Evolutionary conservation across 2,113 vertebrate genomes (phyloP).

Genomic region (Lasiurus borealis): DNA sequence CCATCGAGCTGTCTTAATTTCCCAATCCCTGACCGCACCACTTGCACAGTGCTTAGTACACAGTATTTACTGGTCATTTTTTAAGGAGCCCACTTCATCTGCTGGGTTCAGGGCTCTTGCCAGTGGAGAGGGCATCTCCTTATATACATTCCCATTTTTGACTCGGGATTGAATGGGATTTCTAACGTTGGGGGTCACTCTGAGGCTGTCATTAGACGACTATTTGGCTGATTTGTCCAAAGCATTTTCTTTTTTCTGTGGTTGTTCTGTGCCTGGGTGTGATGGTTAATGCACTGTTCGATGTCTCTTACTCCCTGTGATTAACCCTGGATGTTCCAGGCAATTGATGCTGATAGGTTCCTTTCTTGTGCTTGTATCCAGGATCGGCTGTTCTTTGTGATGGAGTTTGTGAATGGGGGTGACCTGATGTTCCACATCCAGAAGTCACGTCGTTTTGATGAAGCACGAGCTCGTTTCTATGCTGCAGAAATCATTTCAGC

Average conservation of each 20-base stretch:
- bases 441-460: conserved; percentile 98
- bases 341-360: not conserved
- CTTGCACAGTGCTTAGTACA: too few species aligned
- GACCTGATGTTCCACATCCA: conserved; percentile 99
- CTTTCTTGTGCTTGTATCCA: conserved; percentile 82
- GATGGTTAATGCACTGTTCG: not conserved
- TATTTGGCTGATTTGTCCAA: not conserved
- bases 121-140: not conserved
- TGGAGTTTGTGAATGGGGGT: conserved; percentile 99
- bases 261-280: not conserved
- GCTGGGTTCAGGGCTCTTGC: not conserved
- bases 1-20: not conserved
- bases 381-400: conserved; percentile 99
- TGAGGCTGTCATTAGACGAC: not conserved
- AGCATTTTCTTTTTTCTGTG: not conserved
- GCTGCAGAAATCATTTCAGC: conserved; percentile 97
- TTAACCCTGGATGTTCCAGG: not conserved
- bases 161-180: not conserved
- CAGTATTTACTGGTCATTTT: not conserved
- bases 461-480: conserved; percentile 95
- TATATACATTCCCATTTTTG: not conserved
- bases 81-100: not conserved
- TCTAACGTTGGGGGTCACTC: not conserved
- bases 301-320: not conserved
- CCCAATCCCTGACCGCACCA: too few species aligned